Conservation (phyloP, 2,113 vertebrate species). For the Poicephalus gulielmi region DNA sequence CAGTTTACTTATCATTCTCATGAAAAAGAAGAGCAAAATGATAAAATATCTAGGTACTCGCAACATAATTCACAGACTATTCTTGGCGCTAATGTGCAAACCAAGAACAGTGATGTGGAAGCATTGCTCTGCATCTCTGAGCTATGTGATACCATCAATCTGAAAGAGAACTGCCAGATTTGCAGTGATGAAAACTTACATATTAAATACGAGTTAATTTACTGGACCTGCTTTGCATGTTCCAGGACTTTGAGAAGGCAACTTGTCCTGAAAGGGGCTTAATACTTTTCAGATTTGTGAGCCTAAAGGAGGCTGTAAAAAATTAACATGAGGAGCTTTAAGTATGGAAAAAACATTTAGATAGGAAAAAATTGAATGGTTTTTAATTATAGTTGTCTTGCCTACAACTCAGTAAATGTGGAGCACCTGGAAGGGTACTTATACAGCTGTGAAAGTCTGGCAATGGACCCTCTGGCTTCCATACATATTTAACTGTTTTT, state of each 20-base stretch:
- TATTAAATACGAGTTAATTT: neutral
- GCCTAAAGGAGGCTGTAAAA: neutral
- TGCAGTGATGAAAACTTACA: neutral
- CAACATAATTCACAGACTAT: neutral
- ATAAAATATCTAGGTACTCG: neutral
- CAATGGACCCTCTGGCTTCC: neutral
- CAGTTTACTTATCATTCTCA: neutral
- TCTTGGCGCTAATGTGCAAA: neutral
- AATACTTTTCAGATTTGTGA: neutral
- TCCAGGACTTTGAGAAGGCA: neutral
- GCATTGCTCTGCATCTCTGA: neutral
- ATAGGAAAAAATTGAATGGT: neutral
- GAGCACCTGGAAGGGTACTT: neutral
- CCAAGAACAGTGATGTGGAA: neutral
- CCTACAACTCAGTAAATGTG: neutral
- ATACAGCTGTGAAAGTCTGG: constrained; percentile 29
- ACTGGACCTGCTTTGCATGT: neutral
- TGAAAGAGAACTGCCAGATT: neutral
- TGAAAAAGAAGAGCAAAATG: neutral
- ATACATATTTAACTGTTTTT: neutral
- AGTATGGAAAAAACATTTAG: neutral
- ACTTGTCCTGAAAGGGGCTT: neutral
- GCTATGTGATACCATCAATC: neutral
- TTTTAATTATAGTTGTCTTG: constrained; percentile 7
- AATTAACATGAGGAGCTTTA: neutral